Evolutionary conservation across 2,888 invertebrate species (phyloP).

Genomic region (Brachyptera risi): DNA sequence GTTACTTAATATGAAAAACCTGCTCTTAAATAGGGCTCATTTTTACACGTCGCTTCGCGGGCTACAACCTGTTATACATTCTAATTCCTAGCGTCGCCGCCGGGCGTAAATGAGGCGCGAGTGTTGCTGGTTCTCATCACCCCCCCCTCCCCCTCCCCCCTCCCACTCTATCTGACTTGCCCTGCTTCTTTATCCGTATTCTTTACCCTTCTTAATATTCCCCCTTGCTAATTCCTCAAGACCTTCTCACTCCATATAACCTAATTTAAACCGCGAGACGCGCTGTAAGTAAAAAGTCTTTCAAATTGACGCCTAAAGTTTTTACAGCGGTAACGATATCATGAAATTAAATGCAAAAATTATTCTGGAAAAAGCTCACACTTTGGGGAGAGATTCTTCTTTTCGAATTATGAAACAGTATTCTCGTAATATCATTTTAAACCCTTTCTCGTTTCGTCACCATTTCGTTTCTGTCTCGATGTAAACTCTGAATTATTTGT

Average conservation of each 20-base stretch:
- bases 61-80: slow-evolving; percentile 31
- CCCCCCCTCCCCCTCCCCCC: slow-evolving; percentile 5
- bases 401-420: slow-evolving; percentile 21
- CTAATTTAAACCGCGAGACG: slow-evolving; percentile 31
- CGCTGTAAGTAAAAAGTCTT: slow-evolving; percentile 26
- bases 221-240: slow-evolving; percentile 28
- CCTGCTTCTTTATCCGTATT: slow-evolving; percentile 21
- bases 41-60: slow-evolving; percentile 20
- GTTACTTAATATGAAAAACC: slow-evolving; percentile 27
- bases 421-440: slow-evolving; percentile 14
- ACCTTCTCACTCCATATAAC: slow-evolving; percentile 29
- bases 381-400: slow-evolving; percentile 15
- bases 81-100: slow-evolving; percentile 25
- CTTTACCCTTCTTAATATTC: slow-evolving; percentile 29
- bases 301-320: slow-evolving; percentile 30
- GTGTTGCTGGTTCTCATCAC: slow-evolving; percentile 24
- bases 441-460: not conserved
- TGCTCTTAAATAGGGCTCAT: slow-evolving; percentile 18
- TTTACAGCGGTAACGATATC: slow-evolving; percentile 28
- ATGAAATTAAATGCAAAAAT: slow-evolving; percentile 33
- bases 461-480: too few species aligned
- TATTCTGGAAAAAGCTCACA: slow-evolving; percentile 25
- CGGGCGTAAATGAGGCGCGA: slow-evolving; percentile 26
- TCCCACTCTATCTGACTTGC: slow-evolving; percentile 19
- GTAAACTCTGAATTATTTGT: too few species aligned